Evolutionary conservation across 2,797 vertebrate species (phyloP), one percentile per base, ranked within the genome.

Genomic region (Bradypodion pumilum): DNA sequence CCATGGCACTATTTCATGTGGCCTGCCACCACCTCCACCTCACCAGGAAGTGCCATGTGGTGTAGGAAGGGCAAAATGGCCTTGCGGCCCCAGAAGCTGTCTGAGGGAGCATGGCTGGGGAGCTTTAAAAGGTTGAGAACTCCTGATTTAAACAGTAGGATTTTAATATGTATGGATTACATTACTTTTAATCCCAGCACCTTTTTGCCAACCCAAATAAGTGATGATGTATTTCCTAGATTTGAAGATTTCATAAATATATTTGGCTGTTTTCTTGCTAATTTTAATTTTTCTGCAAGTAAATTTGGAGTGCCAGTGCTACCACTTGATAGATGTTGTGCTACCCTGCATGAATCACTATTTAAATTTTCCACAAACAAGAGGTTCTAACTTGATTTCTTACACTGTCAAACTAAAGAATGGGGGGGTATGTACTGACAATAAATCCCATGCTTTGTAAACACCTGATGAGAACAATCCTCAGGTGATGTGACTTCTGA

Each of bases 371-470:
- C 63, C 82, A 77, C 59, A 52, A 44, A 78, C 2, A 1, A 91
- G 72, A 90, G 70, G 80, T 46, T 19, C 1, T 80, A 49, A 66
- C 63, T 83, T 88, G 56, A 90, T 91, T 92, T 91, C 83, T 91
- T 85, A 81, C 8, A 23, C 15, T 89, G 70, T 74, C 90, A 90
- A 81, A 66, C 75, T 93, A 86, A 82, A 78, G 85, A 75, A 77
- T 21, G 83, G 74, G 37, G 37, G 81, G 77, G 75, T 91, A 63
- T 81, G 40, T 66, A 68, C 1, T 88, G 42, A 72, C 46, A 86
- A 70, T 90, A 89, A 88, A 59, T 92, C 91, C 56, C 87, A 62
- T 89, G 78, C 76, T 76, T 84, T 85, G 82, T 85, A 90, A 91
- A 77, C 60, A 72, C 15, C 62, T 87, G 75, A 69, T 78, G 85